A percentile compares a stretch with the other conserved stretches of the same genome.
Conservation (phyloP, 2,888 invertebrate species). For the Stegana nigrithorax region DNA sequence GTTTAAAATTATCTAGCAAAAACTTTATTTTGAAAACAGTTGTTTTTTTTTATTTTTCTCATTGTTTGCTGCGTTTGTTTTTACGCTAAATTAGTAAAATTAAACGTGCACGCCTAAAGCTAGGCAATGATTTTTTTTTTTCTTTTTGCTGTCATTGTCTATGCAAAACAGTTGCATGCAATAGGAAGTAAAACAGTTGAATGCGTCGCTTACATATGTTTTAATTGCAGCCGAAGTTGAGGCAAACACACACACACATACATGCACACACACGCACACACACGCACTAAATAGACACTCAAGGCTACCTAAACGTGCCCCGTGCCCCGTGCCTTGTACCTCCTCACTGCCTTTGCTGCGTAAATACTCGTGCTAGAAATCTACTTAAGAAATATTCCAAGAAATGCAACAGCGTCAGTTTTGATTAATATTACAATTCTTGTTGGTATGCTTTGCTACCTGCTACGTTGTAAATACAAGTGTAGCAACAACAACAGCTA, state of each 20-base stretch:
- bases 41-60: no score
- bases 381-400: no score
- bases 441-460: neutral
- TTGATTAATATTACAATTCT: conserved; percentile 5
- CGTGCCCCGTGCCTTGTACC: neutral
- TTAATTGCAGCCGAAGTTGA: no score
- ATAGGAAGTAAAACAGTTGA: no score
- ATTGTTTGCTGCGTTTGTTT: no score
- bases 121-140: neutral
- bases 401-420: neutral
- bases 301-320: neutral
- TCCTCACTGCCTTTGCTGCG: neutral
- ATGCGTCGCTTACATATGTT: no score
- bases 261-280: no score
- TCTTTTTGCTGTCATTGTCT: no score
- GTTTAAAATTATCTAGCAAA: conserved; percentile 5
- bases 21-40: no score
- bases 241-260: no score
- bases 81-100: neutral
- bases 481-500: neutral
- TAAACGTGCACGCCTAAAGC: neutral
- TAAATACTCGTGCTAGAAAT: no score
- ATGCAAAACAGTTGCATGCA: neutral
- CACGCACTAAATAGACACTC: neutral
- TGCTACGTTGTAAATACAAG: neutral